Conservation (phyloP, 2,888 invertebrate species). For the Frankliniella fusca region DNA sequence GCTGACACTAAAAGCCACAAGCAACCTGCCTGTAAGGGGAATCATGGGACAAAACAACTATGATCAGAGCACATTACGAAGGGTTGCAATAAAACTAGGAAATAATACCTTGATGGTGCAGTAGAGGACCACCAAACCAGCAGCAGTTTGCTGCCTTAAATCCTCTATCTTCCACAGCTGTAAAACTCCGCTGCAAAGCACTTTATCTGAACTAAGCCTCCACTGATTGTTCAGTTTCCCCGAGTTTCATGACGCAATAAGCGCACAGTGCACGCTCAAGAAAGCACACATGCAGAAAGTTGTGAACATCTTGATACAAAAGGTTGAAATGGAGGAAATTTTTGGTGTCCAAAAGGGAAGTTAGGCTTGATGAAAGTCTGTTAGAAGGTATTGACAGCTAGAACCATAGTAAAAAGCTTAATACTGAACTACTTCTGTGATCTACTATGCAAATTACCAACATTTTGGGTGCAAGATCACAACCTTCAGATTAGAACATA, state of each 20-base stretch:
- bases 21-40: conserved; percentile 23
- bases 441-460: too few relatives aligned
- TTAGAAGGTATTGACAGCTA: too few relatives aligned
- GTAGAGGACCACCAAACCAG: conserved; percentile 16
- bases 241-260: not conserved
- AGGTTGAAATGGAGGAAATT: not conserved
- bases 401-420: too few relatives aligned
- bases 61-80: conserved; percentile 19
- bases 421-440: too few relatives aligned
- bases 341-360: too few relatives aligned
- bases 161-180: conserved; percentile 19
- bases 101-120: conserved; percentile 25
- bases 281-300: conserved; percentile 13
- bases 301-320: not conserved
- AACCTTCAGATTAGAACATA: too few relatives aligned
- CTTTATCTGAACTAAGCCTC: conserved; percentile 20
- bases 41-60: conserved; percentile 26
- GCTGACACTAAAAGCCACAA: conserved; percentile 26
- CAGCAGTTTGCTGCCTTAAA: not conserved
- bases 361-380: too few relatives aligned
- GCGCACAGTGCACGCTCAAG: conserved; percentile 8
- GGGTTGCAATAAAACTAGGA: conserved; percentile 26
- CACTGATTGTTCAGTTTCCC: not conserved
- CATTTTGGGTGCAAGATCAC: too few relatives aligned
- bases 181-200: conserved; percentile 16